Conservation (phyloP, 2,888 invertebrate species). For the Craniophora ligustri region DNA sequence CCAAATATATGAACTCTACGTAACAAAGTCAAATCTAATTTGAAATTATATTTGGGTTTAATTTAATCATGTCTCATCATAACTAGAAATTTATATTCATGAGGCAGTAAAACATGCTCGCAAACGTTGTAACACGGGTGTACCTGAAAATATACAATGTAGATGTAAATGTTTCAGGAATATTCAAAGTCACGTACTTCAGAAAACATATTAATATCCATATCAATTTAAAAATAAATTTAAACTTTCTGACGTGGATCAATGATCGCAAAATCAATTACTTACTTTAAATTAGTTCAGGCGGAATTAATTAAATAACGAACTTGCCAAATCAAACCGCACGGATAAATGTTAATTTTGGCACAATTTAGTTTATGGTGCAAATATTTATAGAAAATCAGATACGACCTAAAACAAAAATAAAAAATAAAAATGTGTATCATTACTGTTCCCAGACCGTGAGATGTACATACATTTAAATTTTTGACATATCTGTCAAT, state of each 20-base stretch:
- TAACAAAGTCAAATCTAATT: neutral
- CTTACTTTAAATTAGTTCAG: neutral
- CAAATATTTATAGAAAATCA: neutral
- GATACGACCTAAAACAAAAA: neutral
- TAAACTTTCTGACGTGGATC: slow-evolving; percentile 5
- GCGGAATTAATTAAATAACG: slow-evolving; percentile 14
- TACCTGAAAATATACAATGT: neutral
- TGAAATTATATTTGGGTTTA: neutral
- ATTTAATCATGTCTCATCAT: neutral
- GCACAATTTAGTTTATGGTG: neutral
- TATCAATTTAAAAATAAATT: too few species aligned
- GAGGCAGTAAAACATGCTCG: neutral
- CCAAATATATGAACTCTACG: too few species aligned
- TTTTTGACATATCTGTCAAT: too few species aligned
- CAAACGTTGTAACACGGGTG: neutral
- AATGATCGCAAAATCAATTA: slow-evolving; percentile 15
- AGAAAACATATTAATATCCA: too few species aligned
- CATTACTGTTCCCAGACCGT: too few species aligned
- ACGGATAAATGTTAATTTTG: neutral
- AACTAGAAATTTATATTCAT: neutral
- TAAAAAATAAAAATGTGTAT: too few species aligned
- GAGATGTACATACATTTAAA: too few species aligned
- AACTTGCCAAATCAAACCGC: slow-evolving; percentile 11
- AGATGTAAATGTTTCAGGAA: neutral
- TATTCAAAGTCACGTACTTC: neutral